Conservation (phyloP, 2,888 invertebrate species). For the Dysmachus trigonus region DNA sequence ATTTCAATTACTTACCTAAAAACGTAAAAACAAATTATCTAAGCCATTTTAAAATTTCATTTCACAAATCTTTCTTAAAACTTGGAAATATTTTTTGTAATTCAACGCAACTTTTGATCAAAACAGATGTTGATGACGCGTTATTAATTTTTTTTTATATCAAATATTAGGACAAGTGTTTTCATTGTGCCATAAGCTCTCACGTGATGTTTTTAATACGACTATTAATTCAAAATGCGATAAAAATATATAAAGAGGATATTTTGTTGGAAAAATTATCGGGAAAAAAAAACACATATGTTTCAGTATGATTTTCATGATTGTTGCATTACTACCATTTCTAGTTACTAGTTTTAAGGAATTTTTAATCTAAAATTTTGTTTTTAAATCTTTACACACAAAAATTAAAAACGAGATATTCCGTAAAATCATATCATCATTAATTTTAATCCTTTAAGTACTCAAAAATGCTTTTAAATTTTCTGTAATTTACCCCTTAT, state of each 20-base stretch:
- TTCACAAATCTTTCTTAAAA: neutral
- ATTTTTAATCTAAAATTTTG: neutral
- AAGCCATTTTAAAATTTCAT: neutral
- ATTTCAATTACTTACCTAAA: too few species aligned
- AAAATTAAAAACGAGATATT: too few species aligned
- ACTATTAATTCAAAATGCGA: too few species aligned
- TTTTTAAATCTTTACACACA: neutral
- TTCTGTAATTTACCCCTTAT: neutral
- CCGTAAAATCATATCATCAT: neutral
- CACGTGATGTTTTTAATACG: neutral
- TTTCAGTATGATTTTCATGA: neutral
- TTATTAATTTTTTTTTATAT: neutral
- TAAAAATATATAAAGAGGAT: neutral
- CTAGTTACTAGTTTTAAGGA: neutral
- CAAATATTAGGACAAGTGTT: neutral
- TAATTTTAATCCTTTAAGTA: too few species aligned
- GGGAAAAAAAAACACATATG: neutral
- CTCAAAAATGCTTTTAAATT: neutral
- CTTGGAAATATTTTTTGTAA: neutral
- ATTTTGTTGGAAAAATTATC: neutral
- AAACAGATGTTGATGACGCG: neutral
- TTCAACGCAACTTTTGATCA: neutral
- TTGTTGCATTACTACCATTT: neutral
- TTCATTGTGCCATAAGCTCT: neutral
- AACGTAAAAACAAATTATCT: too few species aligned